Evolutionary conservation across 2,113 vertebrate genomes (phyloP), one percentile per base, ranked within the genome.

Genomic region (Bubalus kerabau): DNA sequence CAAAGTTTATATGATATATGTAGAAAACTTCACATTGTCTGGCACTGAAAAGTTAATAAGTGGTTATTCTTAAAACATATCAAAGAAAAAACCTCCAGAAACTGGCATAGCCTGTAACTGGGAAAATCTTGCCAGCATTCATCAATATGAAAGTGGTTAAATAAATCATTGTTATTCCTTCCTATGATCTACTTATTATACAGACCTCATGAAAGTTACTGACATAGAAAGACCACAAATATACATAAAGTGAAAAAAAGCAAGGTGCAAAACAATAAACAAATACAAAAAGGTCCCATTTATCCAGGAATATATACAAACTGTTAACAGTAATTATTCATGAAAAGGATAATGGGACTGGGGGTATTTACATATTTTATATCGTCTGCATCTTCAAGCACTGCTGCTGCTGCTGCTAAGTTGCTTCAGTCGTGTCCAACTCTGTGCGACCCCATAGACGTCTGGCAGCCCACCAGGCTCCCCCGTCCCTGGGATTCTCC

Each of bases 231-330:
- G 78, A 24, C 32, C 50, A 92, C 50, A 88, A 96, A 95, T 10
- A 89, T 64, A 91, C 15, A 90, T 13, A 59, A 92, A 81, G 50
- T 30, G 43, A 74, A 84, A 62, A 97, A 91, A 36, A 59, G n/a
- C 15, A 96, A 95, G 50, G 24, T 67, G 26, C 16, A 94, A 26
- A 94, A 90, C 50, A 92, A 94, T 40, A 96, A 92, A 94, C n/a
- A 96, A 88, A 96, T 80, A 90, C 30, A 88, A 24, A 32, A 87
- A 82, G 50, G 32, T 90, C 24, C 16, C 90, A 15, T 87, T 71
- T 74, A 85, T 56, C 67, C 56, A 9, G 56, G 85, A 90, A 95
- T 80, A 90, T 48, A 71, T 9, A 90, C 26, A 82, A 57, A 92
- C 60, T 46, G 78, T 83, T 95, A 93, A 81, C 26, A 91, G 43